phyloP scores from a whole-genome alignment of 1,140 invertebrate genomes.

The Holotrichia oblita region DNA sequence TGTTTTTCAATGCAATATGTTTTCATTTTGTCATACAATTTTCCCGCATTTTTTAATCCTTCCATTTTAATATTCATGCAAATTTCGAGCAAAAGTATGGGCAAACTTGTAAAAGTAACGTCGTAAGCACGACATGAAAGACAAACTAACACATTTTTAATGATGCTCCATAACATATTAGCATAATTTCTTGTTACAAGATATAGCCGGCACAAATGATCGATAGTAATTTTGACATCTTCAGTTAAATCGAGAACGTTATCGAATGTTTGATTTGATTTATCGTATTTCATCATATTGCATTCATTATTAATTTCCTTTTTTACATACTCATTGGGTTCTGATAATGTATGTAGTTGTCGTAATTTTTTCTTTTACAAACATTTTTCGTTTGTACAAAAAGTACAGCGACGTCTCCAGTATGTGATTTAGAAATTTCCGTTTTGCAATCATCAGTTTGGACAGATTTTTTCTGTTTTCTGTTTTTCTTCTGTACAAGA shows the following conservation, averaged over 20 bases:
- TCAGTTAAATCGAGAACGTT: not conserved
- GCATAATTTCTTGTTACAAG: not conserved
- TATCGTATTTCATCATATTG: not conserved
- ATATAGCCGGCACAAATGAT: not conserved
- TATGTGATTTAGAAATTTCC: not conserved
- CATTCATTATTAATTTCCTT: not conserved
- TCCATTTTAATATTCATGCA: not conserved
- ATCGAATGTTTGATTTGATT: not conserved
- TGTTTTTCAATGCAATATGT: not conserved
- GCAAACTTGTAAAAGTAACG: no score
- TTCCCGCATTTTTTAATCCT: not conserved
- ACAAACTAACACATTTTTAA: not conserved
- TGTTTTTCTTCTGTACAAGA: not conserved
- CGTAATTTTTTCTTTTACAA: not conserved
- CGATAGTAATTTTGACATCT: not conserved
- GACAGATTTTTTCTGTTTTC: not conserved
- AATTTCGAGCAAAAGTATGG: not conserved
- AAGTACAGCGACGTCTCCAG: not conserved
- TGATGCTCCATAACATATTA: not conserved
- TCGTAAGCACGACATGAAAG: not conserved
- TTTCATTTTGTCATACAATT: not conserved
- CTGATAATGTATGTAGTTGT: slow-evolving; percentile 11
- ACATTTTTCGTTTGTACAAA: not conserved
- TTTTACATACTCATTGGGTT: not conserved
- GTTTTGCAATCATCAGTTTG: not conserved